Evolutionary conservation across 1,140 invertebrate genomes (phyloP), one percentile per base, ranked within the genome.

Genomic region (Zaprionus nigranus): DNA sequence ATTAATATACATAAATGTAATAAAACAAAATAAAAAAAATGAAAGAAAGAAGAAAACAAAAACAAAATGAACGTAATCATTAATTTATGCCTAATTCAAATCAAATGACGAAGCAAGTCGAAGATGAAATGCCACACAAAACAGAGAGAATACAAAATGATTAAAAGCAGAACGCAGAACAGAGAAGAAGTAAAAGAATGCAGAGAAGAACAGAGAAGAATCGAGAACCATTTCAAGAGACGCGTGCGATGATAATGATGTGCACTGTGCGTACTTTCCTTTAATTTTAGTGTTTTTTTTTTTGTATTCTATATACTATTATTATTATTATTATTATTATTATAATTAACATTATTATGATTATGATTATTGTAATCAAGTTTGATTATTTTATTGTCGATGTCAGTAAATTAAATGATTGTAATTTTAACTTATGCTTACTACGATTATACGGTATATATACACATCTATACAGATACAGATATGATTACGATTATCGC

Each of bases 11-110:
- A 61, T 75, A 69, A 51, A 62, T 75, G 66, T 75, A 75, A 75
- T 69, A 61, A 69, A 60, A 68, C 51, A 12, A 67, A 68, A 63
- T 43, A 43, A n/a, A 43, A 40, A 2, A 0, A 7, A 17, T 17
- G 3, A 9, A 46, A 46, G 7, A 17, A 46, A 7, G n/a, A n/a
- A n/a, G n/a, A n/a, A 40, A 40, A 17, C 17, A 34, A 34, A 56
- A 17, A 13, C 28, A 59, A 67, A 40, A 46, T 12, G n/a, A 67
- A 30, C 28, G 58, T 60, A 76, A 82, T 81, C 68, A 86, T 68
- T 79, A 87, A 87, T 82, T 78, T 84, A 84, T 85, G 82, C 82
- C 74, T 79, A 86, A 85, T 75, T 81, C 73, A 72, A 86, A 65
- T 71, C 75, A 53, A 78, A 83, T 73, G 46, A 43, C 38, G 38